phyloP scores from a whole-genome alignment of 2,113 vertebrate genomes.

The Ammospiza nelsoni region DNA sequence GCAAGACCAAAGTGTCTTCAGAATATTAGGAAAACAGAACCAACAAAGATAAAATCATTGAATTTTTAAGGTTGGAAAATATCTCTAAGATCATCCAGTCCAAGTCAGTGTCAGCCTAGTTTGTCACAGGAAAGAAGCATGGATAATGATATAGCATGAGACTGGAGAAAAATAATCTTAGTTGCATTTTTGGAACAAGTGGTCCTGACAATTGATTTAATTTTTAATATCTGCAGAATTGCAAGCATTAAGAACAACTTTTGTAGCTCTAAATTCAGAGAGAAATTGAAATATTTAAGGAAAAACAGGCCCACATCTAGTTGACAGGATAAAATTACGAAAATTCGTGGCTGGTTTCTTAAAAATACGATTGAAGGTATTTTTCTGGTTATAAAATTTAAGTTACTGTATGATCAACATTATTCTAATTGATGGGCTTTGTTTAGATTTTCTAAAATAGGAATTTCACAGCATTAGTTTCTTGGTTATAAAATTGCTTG shows the following conservation, averaged over 20 bases:
- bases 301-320: background rate
- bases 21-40: background rate
- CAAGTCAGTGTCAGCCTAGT: background rate
- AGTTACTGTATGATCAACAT: background rate
- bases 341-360: background rate
- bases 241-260: background rate
- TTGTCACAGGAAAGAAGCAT: background rate
- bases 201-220: background rate
- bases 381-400: background rate
- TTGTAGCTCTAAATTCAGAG: background rate
- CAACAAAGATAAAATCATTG: background rate
- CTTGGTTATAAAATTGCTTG: background rate
- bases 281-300: background rate
- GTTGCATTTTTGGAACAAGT: background rate
- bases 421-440: background rate
- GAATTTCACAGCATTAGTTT: background rate
- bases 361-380: background rate
- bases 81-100: background rate
- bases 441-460: background rate
- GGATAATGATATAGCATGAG: background rate
- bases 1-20: background rate
- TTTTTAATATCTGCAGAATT: background rate
- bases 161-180: background rate
- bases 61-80: background rate
- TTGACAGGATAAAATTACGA: background rate